Evolutionary conservation across 2,797 vertebrate genomes (phyloP), one percentile per base, ranked within the genome.

Genomic region (Borostomias antarcticus): DNA sequence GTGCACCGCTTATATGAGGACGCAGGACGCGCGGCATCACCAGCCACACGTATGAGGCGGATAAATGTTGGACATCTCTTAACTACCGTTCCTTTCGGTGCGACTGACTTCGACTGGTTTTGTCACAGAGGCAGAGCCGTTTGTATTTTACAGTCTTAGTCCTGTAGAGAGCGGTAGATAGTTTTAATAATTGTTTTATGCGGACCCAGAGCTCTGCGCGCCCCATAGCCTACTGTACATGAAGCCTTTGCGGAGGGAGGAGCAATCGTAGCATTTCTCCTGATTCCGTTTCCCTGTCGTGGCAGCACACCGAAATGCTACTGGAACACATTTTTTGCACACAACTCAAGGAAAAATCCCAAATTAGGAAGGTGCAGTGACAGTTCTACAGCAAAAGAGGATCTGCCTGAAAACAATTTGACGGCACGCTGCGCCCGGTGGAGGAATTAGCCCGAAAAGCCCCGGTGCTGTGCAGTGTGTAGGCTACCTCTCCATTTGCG

Each of bases 111-210:
- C 25, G 21, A 13, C 23, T 28, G 8, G 26, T 17, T 28, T 28
- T 6, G 11, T 21, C 0, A 47, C 4, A 19, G 28, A 28, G 9
- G 45, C 45, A 51, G 29, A 33, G 50, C 28, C 71, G 73, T 43
- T 15, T 1, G 83, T 85, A 83, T 79, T 81, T 73, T 92, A 74
- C 90, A 84, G 70, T 35, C 72, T 76, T 56, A 83, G 69, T 86
- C 92, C 92, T 91, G 90, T 85, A 93, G 92, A 91, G 91, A 89
- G 92, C 90, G 62, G 89, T 88, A 89, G 88, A 90, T 86, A 61
- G 91, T 89, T 85, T 88, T 65, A 78, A 82, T 81, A 74, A 85
- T 59, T 77, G 64, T 69, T 5, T 65, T 75, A 64, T 76, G 47
- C 68, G 35, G 62, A 68, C 68, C 26, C 52, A 72, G 50, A 51